These are phyloP conservation scores for Allobates femoralis DNA, from an alignment of 2,797 vertebrate species.

Conservation along the genomic window DNA sequence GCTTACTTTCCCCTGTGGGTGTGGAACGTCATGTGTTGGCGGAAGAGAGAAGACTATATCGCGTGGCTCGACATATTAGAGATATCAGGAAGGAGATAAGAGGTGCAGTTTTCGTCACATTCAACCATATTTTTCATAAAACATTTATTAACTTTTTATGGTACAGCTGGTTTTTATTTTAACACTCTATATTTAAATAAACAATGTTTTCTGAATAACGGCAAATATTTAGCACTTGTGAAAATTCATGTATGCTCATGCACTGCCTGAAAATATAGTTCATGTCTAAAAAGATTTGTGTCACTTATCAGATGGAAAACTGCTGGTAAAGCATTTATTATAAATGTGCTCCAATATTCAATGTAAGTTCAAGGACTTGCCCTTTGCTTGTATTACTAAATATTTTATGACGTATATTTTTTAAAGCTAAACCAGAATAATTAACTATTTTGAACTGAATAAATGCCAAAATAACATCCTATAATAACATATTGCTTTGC, in stretches of 20 bases:
- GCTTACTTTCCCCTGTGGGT: too few relatives aligned
- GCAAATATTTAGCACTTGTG: not conserved
- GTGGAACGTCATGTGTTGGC: too few relatives aligned
- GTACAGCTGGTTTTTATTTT: too few relatives aligned
- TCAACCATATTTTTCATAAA: too few relatives aligned
- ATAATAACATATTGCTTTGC: not conserved
- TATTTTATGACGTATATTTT: constrained; percentile 15
- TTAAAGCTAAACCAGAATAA: not conserved
- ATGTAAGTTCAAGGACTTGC: not conserved
- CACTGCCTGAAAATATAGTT: not conserved
- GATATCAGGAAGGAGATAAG: too few relatives aligned
- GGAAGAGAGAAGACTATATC: too few relatives aligned
- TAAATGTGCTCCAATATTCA: not conserved
- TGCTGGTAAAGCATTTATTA: not conserved
- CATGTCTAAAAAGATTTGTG: not conserved
- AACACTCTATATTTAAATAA: too few relatives aligned
- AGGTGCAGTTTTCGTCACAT: too few relatives aligned
- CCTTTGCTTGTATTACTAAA: not conserved
- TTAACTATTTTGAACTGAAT: not conserved
- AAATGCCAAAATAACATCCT: not conserved
- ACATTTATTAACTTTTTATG: too few relatives aligned
- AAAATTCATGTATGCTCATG: not conserved
- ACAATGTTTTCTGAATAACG: too few relatives aligned
- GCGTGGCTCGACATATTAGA: too few relatives aligned
- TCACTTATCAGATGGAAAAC: not conserved